Conservation (phyloP, 2,797 vertebrate genomes). For the Anabacerthia variegaticeps region DNA sequence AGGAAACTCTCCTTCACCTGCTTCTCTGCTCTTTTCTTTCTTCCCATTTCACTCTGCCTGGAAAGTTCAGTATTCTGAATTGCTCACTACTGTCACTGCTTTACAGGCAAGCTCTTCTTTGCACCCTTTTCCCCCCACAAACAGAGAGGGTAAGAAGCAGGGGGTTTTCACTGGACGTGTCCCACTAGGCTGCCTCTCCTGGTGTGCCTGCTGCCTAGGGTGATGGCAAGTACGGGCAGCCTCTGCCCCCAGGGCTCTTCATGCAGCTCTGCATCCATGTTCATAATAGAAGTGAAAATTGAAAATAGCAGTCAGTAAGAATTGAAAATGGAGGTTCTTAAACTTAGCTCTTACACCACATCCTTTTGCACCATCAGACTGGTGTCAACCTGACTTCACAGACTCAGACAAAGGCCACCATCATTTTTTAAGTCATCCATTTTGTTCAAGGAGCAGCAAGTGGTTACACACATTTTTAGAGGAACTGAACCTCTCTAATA, state of each 20-base stretch:
- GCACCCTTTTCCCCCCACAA: background rate
- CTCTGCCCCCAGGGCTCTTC: background rate
- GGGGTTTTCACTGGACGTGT: background rate
- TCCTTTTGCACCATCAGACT: background rate
- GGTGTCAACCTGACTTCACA: background rate
- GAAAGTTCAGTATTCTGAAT: background rate
- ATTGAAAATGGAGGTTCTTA: background rate
- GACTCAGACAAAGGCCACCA: background rate
- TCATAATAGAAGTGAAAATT: background rate
- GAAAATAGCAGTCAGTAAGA: background rate
- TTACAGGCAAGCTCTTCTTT: background rate
- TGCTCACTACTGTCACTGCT: background rate
- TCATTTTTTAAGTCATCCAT: background rate
- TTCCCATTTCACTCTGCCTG: background rate
- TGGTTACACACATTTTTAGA: background rate
- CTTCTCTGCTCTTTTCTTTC: background rate
- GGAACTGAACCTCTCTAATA: background rate
- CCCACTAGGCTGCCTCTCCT: background rate
- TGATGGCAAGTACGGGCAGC: background rate
- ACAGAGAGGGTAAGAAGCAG: background rate
- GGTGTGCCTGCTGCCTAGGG: fast-evolving
- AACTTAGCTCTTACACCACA: background rate
- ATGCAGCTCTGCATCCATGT: background rate
- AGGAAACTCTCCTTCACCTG: background rate
- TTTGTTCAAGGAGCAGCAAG: background rate